These are phyloP conservation scores for Solen grandis DNA, from an alignment of 1,140 invertebrate species.

Conservation along the genomic window DNA sequence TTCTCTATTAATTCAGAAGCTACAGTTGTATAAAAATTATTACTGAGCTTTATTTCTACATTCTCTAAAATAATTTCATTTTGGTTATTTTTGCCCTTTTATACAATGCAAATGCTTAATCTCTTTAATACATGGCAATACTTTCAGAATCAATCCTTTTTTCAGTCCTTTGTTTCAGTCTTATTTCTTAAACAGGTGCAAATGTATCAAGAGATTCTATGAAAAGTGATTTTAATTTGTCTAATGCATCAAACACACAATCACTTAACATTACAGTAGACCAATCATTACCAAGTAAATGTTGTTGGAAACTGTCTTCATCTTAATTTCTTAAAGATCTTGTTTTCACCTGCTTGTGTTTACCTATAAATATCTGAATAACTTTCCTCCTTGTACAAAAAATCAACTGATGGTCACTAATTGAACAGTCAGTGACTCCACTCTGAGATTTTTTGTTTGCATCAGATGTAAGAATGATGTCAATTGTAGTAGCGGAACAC, in stretches of 20 bases:
- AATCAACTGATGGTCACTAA: neutral
- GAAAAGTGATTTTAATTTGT: slow-evolving; percentile 13
- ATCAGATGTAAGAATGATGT: neutral
- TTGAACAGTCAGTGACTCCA: neutral
- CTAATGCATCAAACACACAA: slow-evolving; percentile 21
- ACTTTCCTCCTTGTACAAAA: slow-evolving; percentile 9
- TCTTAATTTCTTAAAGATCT: neutral
- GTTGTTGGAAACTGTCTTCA: neutral
- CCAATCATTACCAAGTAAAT: neutral
- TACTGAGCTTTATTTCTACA: slow-evolving; percentile 13
- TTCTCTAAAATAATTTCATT: slow-evolving; percentile 2
- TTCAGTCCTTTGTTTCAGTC: slow-evolving; percentile 32
- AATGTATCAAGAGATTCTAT: slow-evolving; percentile 10
- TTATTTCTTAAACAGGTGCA: slow-evolving; percentile 27
- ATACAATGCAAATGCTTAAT: slow-evolving; percentile 9
- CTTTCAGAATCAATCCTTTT: slow-evolving; percentile 24
- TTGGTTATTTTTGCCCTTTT: slow-evolving; percentile 5
- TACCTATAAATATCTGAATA: neutral
- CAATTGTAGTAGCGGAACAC: neutral
- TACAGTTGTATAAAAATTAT: neutral
- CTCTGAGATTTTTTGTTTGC: neutral
- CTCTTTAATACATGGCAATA: slow-evolving; percentile 3
- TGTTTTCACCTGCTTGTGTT: neutral
- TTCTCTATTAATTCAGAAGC: neutral
- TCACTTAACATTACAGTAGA: slow-evolving; percentile 1